Evolutionary conservation across 2,113 vertebrate genomes (phyloP).

Genomic region (Oryzias celebensis): DNA sequence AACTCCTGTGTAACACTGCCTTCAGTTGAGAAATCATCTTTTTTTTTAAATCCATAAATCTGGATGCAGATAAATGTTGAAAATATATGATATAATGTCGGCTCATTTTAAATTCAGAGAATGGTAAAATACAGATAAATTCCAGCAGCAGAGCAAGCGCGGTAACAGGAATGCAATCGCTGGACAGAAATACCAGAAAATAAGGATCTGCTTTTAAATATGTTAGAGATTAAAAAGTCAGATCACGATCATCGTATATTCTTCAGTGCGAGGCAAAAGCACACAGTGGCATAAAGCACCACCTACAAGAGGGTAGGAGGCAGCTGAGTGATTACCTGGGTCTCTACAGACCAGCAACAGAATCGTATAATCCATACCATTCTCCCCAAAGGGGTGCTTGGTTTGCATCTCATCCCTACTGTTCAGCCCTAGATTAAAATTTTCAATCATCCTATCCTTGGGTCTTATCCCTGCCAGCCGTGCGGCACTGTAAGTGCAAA

Average conservation of each 20-base stretch:
- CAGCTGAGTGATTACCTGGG: constrained; percentile 58
- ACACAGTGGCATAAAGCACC: constrained; percentile 45
- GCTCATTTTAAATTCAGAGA: constrained; percentile 50
- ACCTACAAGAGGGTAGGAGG: constrained; percentile 58
- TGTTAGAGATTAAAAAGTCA: constrained; percentile 51
- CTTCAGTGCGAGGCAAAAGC: constrained; percentile 44
- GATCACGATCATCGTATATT: constrained; percentile 60
- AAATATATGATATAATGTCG: constrained; percentile 15
- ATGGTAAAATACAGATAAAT: constrained; percentile 45
- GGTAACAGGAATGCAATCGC: constrained; percentile 29
- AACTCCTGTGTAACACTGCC: constrained; percentile 39
- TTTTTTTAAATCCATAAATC: constrained; percentile 3
- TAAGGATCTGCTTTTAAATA: constrained; percentile 47
- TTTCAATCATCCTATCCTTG: constrained; percentile 61
- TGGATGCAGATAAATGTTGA: constrained; percentile 14
- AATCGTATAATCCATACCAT: constrained; percentile 66
- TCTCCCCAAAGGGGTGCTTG: constrained; percentile 58
- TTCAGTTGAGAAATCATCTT: no score
- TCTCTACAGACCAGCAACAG: constrained; percentile 61
- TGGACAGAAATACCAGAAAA: constrained; percentile 42
- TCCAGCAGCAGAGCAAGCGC: constrained; percentile 29
- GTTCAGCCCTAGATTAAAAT: constrained; percentile 60
- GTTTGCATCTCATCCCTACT: constrained; percentile 69
- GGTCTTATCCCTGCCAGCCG: constrained; percentile 36
- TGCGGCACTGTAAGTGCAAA: constrained; percentile 39